Base-by-base conservation (phyloP, 1,140 invertebrate genomes). In the Propsilocerus akamusi region DNA sequence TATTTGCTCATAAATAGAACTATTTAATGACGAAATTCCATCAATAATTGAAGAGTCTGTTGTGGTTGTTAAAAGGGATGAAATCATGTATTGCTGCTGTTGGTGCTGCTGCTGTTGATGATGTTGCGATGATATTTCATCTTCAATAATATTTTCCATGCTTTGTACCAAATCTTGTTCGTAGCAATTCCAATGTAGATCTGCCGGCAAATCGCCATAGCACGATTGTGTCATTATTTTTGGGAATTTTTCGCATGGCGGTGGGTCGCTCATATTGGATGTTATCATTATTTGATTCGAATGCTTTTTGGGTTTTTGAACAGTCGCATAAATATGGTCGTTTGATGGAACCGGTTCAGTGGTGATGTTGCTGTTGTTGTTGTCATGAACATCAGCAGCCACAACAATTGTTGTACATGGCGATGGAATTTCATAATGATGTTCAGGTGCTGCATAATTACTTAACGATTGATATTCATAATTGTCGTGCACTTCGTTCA, bases 151-250 rank as follows among this genome's bases (percentile, higher is more conserved):
- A 6, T 23, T n/a, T 28, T 12, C 47, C 11, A 12, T 26, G n/a
- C 24, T 24, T 28, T 49, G 7, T 12, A 26, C 20, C 24, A 49
- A 22, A 20, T 25, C 26, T 26, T 26, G 17, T 30, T 26, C 26
- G 20, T 49, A 25, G 10, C 10, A 20, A 11, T 22, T 26, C 17
- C 47, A 28, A 5, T 12, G 4, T 6, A n/a, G 8, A 30, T 28
- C 26, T 10, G 5, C 7, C 23, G 26, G 47, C 26, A 49, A 30
- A 22, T 25, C 10, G n/a, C 47, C 47, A 30, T 49, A 49, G 22
- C 47, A 49, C 14, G 47, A 49, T 22, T 25, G 17, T 22, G 47
- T 49, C 47, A 49, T 49, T 20, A 49, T 49, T 14, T 49, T 49
- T 30, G 47, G 47, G 30, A 26, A 49, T 30, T 49, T 30, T 20